Evolutionary conservation across 2,113 vertebrate species (phyloP).

Genomic region (Podilymbus podiceps): DNA sequence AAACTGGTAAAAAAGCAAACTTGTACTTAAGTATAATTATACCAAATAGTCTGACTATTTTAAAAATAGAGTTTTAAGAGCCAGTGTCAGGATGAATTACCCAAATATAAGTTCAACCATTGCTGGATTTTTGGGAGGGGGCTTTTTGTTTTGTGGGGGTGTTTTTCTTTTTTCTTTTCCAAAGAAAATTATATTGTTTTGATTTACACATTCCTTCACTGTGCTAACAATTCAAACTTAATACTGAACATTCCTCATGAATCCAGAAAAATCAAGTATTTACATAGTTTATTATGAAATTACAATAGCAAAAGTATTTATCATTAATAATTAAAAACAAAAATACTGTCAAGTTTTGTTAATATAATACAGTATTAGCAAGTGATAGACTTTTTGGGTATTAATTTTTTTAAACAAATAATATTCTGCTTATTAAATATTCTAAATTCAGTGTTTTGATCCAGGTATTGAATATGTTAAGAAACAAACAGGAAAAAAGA

Average conservation of each 20-base stretch:
- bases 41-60: not conserved
- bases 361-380: not conserved
- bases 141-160: too few species aligned
- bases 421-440: not conserved
- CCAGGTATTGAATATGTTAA: not conserved
- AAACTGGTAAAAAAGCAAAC: not conserved
- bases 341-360: not conserved
- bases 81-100: not conserved
- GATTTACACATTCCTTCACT: not conserved
- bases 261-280: not conserved
- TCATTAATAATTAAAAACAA: not conserved
- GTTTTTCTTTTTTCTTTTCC: not conserved
- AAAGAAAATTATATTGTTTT: not conserved
- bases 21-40: not conserved
- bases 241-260: not conserved
- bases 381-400: not conserved
- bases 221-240: not conserved
- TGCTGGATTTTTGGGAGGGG: not conserved
- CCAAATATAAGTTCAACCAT: not conserved
- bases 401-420: not conserved
- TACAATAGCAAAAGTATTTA: not conserved
- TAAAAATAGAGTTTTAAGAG: not conserved
- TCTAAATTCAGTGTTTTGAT: not conserved
- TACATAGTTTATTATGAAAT: not conserved
- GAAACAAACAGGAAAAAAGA: not conserved